phyloP scores from a whole-genome alignment of 2,797 vertebrate species.

The Smutsia temminckii region DNA sequence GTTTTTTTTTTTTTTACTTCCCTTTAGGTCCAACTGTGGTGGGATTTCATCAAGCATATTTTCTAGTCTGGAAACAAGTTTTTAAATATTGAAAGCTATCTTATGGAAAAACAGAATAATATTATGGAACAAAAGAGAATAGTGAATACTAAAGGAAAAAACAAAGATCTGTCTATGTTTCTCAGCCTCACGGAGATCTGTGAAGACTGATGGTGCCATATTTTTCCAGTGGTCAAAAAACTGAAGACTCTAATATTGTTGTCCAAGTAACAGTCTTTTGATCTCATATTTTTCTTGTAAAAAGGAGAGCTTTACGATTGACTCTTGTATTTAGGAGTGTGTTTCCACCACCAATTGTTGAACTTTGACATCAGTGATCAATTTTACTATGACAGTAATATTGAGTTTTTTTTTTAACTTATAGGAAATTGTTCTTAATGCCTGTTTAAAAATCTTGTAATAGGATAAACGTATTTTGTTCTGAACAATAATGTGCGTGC shows the following conservation, averaged over 20 bases:
- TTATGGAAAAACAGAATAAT: background rate
- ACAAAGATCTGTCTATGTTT: background rate
- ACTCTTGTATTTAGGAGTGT: background rate
- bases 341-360: background rate
- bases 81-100: background rate
- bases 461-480: background rate
- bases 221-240: background rate
- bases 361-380: background rate
- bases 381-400: background rate
- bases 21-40: background rate
- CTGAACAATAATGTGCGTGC: background rate
- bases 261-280: background rate
- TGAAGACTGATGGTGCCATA: background rate
- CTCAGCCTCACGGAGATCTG: background rate
- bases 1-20: constrained; percentile 32
- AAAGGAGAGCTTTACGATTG: background rate
- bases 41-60: background rate
- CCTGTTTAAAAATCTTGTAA: background rate
- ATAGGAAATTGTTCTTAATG: background rate
- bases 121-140: background rate
- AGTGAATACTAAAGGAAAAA: background rate
- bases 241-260: background rate
- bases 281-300: background rate
- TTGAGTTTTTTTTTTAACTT: background rate
- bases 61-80: background rate